Percentiles rank a stretch among this genome's conserved stretches.
phyloP scores from a whole-genome alignment of 1,140 invertebrate species.

The Meloidogyne exigua region DNA sequence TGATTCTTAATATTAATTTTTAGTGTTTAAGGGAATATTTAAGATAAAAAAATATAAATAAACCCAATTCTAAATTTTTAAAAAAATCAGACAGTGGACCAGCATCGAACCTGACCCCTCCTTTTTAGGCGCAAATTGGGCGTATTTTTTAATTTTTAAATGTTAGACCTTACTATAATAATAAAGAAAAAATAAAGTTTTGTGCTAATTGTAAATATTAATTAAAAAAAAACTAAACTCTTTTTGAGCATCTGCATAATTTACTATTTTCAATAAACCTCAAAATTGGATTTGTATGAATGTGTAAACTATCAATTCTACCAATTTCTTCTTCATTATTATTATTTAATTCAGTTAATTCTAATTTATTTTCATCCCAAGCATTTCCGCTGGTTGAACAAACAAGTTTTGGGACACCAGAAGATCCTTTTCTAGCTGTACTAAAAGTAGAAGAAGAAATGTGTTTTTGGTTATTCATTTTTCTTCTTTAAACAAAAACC shows the following conservation, averaged over 20 bases:
- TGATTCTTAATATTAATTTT: slow-evolving; percentile 54
- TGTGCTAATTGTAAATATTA: no score
- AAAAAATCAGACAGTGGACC: slow-evolving; percentile 25
- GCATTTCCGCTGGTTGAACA: background rate
- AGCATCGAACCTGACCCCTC: background rate
- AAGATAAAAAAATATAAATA: no score
- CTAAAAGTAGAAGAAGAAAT: background rate
- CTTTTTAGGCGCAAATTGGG: background rate
- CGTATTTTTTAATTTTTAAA: no score
- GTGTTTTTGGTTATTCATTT: background rate
- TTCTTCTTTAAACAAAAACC: background rate
- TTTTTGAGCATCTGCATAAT: background rate
- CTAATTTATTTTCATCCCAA: background rate
- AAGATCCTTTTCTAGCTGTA: background rate
- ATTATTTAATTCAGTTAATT: background rate
- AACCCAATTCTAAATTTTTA: slow-evolving; percentile 27
- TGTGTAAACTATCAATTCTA: slow-evolving; percentile 40
- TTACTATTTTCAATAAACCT: slow-evolving; percentile 33
- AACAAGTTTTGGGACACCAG: background rate
- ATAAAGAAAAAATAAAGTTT: no score
- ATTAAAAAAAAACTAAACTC: background rate
- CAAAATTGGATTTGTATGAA: slow-evolving; percentile 47
- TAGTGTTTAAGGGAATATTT: background rate
- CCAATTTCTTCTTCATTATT: background rate
- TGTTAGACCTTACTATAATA: no score